phyloP scores from a whole-genome alignment of 2,797 vertebrate genomes.

The Anniella stebbinsi region DNA sequence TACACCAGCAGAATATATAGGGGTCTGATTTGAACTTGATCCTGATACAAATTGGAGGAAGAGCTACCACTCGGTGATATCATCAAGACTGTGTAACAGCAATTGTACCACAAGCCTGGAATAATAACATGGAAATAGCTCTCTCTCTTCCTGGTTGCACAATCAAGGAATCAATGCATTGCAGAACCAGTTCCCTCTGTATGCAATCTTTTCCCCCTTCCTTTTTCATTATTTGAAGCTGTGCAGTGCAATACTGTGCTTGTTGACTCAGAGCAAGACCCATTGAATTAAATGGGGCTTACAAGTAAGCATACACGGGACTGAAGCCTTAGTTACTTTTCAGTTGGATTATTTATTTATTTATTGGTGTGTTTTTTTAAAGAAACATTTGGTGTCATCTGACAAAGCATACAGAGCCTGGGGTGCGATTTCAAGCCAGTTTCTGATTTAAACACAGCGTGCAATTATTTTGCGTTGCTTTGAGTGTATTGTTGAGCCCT shows the following conservation, averaged over 20 bases:
- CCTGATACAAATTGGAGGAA: neutral
- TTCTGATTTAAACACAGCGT: slow-evolving; percentile 17
- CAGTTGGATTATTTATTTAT: neutral
- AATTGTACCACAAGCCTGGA: neutral
- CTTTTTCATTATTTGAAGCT: neutral
- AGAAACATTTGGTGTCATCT: neutral
- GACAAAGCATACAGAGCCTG: neutral
- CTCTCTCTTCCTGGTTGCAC: neutral
- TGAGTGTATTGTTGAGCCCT: slow-evolving; percentile 9
- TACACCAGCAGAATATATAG: neutral
- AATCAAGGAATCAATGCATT: neutral
- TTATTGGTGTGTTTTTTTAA: too few species aligned
- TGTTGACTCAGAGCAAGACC: neutral
- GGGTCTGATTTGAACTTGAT: neutral
- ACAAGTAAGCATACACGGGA: neutral
- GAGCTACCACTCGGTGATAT: neutral
- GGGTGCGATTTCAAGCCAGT: slow-evolving; percentile 2
- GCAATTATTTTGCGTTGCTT: slow-evolving; percentile 34
- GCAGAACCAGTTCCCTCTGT: neutral
- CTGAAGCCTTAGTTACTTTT: neutral
- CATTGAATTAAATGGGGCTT: neutral
- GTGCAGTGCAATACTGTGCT: neutral
- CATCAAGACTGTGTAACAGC: neutral
- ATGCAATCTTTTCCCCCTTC: neutral
- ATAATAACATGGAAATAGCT: neutral